Base-by-base conservation (phyloP, 2,888 invertebrate species). In the Drosophila maculinotata region DNA sequence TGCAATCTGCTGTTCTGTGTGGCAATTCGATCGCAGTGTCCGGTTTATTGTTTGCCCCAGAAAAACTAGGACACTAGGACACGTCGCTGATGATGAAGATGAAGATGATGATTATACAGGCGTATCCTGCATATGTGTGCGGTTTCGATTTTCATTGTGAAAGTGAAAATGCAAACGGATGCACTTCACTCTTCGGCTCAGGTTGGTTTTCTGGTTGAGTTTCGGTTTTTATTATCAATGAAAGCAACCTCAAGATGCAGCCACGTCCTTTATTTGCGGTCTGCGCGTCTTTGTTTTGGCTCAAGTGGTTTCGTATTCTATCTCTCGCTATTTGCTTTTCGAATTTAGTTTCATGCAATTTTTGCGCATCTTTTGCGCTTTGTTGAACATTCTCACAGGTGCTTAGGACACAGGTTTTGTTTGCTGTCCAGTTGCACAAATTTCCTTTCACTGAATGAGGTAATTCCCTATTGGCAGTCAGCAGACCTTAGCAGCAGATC, bases 11-110 rank as follows among this genome's bases (percentile, higher is more conserved):
- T 38, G 36, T 23, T 75, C 45, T 70, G 69, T 60, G 36, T 69
- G 76, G 89, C 80, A 90, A 89, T 85, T 66, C 44, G 89, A 89
- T 89, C 87, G 75, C 79, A 76, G 81, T 87, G 87, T 87, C 87
- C 88, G 88, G 88, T 76, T 78, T 67, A 70, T 87, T 87, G 87
- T 87, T 79, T 78, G 69, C 60, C 30, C 52, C 64, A 38, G 36
- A 25, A 60, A 72, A 70, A 76, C 59, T 76, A 71, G 76, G 78
- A 83, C 80, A 79, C 70, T 77, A 25, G 59, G 57, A 41, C 68
- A 65, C 45, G 59, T 51, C 44, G 44, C n/a, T 26, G 45, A 25
- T 54, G 45, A 6, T 52, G 60, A 54, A 48, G 60, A 25, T 42
- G 51, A 28, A 53, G 41, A 12, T 31, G 64, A 42, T 78, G 75